These are phyloP conservation scores for Gyrodactylus bullatarudis DNA, from an alignment of 1,140 invertebrate species.

Conservation along the genomic window DNA sequence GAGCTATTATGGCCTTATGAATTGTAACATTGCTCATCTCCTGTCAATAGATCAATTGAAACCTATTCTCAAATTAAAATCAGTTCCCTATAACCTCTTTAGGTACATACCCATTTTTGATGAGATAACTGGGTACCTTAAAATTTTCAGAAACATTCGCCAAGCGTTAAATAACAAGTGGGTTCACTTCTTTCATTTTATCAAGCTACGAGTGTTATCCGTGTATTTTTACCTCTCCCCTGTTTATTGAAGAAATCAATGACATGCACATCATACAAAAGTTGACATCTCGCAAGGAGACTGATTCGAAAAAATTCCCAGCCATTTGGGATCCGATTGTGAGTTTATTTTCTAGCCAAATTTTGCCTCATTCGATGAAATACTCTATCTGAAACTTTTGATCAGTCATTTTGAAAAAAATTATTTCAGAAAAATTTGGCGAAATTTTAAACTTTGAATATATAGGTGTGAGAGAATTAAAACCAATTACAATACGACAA, in stretches of 20 bases:
- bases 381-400: background rate
- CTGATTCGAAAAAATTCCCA: background rate
- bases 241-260: background rate
- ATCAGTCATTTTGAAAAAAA: background rate
- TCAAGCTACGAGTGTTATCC: background rate
- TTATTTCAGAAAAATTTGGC: too few species aligned
- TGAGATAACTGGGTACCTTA: background rate
- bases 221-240: background rate
- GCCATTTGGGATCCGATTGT: background rate
- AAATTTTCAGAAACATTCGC: background rate
- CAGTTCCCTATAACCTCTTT: background rate
- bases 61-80: background rate
- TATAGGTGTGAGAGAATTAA: background rate
- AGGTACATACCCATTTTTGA: background rate
- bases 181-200: background rate
- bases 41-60: background rate
- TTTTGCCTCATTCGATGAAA: background rate
- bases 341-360: background rate
- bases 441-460: background rate
- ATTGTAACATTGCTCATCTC: background rate
- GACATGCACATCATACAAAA: background rate
- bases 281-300: background rate
- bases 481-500: background rate
- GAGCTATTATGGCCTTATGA: background rate
- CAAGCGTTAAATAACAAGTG: background rate